Evolutionary conservation across 1,140 invertebrate species (phyloP).

Genomic region (Drosophila kikkawai): DNA sequence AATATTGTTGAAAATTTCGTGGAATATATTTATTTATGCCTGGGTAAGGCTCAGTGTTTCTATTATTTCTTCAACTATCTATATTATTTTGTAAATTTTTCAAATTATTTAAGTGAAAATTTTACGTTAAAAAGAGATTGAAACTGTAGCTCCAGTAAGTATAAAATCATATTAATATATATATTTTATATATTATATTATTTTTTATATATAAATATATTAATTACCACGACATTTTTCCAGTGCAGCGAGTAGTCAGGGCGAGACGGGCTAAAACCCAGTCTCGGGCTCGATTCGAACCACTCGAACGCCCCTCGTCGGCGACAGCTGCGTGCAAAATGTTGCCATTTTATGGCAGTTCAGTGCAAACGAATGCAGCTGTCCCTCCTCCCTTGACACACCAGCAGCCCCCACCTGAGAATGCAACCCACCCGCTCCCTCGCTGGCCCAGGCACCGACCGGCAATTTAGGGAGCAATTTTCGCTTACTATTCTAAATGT

Average conservation of each 20-base stretch:
- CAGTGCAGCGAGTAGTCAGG: background rate
- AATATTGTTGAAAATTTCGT: background rate
- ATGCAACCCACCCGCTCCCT: conserved; percentile 6
- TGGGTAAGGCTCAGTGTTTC: background rate
- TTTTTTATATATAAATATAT: background rate
- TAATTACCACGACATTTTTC: conserved; percentile 1
- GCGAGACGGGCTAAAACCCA: conserved; percentile 1
- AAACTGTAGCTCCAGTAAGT: no score
- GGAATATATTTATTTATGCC: background rate
- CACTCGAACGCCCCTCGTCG: conserved; percentile 40
- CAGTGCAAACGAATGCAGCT: conserved; percentile 57
- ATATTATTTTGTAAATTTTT: no score
- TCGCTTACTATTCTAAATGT: conserved; percentile 77
- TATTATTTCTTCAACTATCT: no score
- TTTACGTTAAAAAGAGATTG: no score
- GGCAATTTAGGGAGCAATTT: conserved; percentile 71
- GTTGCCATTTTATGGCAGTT: conserved; percentile 58
- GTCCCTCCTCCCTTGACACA: conserved; percentile 30
- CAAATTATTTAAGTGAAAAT: no score
- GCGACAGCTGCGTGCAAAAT: conserved; percentile 62
- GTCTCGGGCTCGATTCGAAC: conserved; percentile 20
- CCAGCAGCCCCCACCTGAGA: conserved; percentile 6
- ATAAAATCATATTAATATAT: no score
- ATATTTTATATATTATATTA: no score
- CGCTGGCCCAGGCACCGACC: background rate